phyloP scores from a whole-genome alignment of 1,140 invertebrate genomes.

The Neodiprion lecontei region DNA sequence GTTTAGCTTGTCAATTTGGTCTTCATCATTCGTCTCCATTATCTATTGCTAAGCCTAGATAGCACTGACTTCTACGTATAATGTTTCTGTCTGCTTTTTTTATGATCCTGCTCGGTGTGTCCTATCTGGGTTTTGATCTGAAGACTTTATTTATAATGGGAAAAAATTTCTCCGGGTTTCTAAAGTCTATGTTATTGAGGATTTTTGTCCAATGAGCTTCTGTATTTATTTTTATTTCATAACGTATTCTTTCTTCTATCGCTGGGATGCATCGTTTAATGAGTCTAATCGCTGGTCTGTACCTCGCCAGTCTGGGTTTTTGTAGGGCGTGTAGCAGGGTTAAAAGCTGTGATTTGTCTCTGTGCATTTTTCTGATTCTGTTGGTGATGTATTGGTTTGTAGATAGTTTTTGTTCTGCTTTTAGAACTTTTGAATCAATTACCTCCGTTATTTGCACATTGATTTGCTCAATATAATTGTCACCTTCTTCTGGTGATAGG shows the following conservation, averaged over 20 bases:
- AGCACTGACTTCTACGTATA: background rate
- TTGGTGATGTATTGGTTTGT: slow-evolving; percentile 19
- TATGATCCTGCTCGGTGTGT: background rate
- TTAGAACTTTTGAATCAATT: slow-evolving; percentile 24
- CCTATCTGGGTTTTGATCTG: background rate
- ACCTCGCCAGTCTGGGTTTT: background rate
- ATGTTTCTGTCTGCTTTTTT: background rate
- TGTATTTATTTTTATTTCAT: slow-evolving; percentile 14
- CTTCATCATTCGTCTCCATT: slow-evolving; percentile 13
- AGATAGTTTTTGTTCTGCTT: background rate
- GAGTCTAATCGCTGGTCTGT: background rate
- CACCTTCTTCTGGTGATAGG: slow-evolving; percentile 28
- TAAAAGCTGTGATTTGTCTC: slow-evolving; percentile 17
- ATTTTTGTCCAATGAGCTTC: slow-evolving; percentile 25
- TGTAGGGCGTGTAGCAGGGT: slow-evolving; percentile 8
- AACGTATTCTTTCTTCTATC: slow-evolving; percentile 6
- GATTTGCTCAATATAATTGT: slow-evolving; percentile 15
- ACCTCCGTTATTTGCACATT: background rate
- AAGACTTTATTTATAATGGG: slow-evolving; percentile 29
- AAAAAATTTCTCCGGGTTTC: slow-evolving; percentile 22
- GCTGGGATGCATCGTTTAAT: slow-evolving; percentile 12
- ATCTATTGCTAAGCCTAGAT: background rate
- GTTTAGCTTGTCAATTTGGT: slow-evolving; percentile 16
- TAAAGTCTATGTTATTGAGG: slow-evolving; percentile 26
- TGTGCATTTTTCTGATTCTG: slow-evolving; percentile 23